Evolutionary conservation across 2,888 invertebrate species (phyloP), one percentile per base, ranked within the genome.

Genomic region (Aethes cnicana): DNA sequence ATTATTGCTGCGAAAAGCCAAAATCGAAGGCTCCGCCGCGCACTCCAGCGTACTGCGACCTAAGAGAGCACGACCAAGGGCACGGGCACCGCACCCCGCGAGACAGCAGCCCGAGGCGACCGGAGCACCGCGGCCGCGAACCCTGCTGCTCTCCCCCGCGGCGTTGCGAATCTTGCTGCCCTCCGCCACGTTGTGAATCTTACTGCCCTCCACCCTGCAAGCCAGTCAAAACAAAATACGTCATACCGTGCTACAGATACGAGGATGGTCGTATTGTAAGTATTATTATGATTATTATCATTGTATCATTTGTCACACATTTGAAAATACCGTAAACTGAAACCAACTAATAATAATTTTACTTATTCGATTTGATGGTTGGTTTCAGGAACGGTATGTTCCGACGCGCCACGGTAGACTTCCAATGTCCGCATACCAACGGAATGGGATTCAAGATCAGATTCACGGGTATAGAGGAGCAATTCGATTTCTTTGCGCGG

Each of bases 321-420:
- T 14, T n/a, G 9, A 23, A 5, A 11, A 47, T 17, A 41, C 57
- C 53, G 54, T 57, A 57, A 60, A 62, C 67, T 66, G 61, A 61
- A 68, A 64, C 59, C 67, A 68, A 65, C 65, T 47, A 53, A 32
- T 28, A 47, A 33, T 37, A 9, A 20, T 49, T 30, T 47, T 32
- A 23, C 14, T 49, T 28, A 43, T 49, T 66, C 65, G 68, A 68
- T 67, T 68, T 67, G 72, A n/a, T 79, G 77, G 74, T 86, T 87
- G 77, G 81, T 85, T 89, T 79, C 84, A 88, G 88, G 88, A 89
- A 85, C 86, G 67, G 66, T 87, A 84, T 67, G 83, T 84, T 81
- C 84, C 85, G 35, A 81, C 81, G 48, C 71, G 74, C 57, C 77
- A 77, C 53, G 87, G 87, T 78, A 79, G 77, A 63, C 81, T 87